Conservation (phyloP, 2,888 invertebrate species). For the Neoaliturus tenellus region DNA sequence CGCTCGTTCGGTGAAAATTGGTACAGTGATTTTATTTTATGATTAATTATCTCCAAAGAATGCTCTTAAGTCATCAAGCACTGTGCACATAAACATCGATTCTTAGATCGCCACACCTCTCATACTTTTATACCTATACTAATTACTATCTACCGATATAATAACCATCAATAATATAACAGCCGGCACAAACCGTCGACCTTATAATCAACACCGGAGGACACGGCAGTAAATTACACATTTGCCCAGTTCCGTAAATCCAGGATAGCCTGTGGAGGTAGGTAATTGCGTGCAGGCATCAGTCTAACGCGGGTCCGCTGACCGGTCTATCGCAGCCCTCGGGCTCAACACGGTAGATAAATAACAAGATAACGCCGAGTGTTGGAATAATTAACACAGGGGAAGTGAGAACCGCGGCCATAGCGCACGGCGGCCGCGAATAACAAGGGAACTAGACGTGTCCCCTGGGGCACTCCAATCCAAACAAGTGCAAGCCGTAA, state of each 20-base stretch:
- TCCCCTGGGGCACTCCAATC: slow-evolving; percentile 44
- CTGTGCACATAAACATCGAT: neutral
- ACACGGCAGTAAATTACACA: slow-evolving; percentile 35
- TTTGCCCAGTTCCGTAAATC: slow-evolving; percentile 33
- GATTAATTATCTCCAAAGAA: neutral
- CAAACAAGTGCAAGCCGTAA: slow-evolving; percentile 40
- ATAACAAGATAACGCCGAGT: slow-evolving; percentile 43
- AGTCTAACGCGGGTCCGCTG: slow-evolving; percentile 15
- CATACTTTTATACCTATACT: neutral
- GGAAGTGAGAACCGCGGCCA: slow-evolving; percentile 27
- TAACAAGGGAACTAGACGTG: slow-evolving; percentile 42
- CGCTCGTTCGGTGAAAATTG: neutral
- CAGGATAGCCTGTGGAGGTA: slow-evolving; percentile 24
- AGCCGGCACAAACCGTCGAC: neutral
- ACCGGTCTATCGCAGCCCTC: slow-evolving; percentile 25
- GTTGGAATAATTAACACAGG: slow-evolving; percentile 43
- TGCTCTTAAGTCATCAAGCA: neutral
- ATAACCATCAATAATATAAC: neutral
- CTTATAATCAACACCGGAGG: slow-evolving; percentile 34
- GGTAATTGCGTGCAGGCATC: slow-evolving; percentile 36
- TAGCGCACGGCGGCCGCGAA: slow-evolving; percentile 27
- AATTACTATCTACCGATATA: neutral
- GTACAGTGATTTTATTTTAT: neutral
- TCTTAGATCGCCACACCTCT: neutral
- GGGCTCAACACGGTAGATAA: slow-evolving; percentile 8